Percentiles rank a stretch among this genome's conserved stretches.
These are phyloP conservation scores for Tiliacea aurago DNA, from an alignment of 2,888 invertebrate genomes.

Conservation along the genomic window DNA sequence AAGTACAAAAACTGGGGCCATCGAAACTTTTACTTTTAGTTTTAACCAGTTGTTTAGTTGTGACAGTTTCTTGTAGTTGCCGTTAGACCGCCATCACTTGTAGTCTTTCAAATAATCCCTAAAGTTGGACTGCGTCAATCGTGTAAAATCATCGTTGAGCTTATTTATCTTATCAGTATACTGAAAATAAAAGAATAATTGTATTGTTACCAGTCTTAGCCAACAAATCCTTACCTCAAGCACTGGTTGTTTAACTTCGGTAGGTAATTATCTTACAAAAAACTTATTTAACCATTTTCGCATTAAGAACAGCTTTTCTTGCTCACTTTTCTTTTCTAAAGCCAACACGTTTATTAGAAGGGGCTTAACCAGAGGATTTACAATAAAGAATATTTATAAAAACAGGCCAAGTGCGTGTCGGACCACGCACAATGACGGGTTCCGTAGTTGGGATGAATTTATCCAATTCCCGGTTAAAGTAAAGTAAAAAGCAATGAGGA, in stretches of 20 bases:
- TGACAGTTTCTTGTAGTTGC: constrained; percentile 11
- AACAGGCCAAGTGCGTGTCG: not conserved
- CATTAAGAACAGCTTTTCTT: not conserved
- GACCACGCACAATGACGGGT: not conserved
- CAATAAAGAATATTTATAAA: not conserved
- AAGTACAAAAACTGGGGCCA: constrained; percentile 57
- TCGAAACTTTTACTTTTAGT: constrained; percentile 17
- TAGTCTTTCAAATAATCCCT: constrained; percentile 69
- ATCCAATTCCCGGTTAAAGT: no score
- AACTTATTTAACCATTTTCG: not conserved
- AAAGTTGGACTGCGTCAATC: constrained; percentile 79
- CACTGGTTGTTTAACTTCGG: not conserved
- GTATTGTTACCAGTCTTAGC: not conserved
- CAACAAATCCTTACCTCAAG: not conserved
- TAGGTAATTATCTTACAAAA: not conserved
- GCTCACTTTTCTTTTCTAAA: no score
- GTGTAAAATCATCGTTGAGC: constrained; percentile 82
- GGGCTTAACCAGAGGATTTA: not conserved
- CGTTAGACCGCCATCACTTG: constrained; percentile 56
- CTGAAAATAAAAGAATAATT: constrained; percentile 71
- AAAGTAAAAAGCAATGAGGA: no score
- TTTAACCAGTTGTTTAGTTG: constrained; percentile 32
- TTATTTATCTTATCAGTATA: constrained; percentile 82
- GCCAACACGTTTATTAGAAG: not conserved
- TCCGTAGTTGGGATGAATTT: not conserved